Conservation (phyloP, 1,140 invertebrate species). For the Drosophila sucinea region DNA sequence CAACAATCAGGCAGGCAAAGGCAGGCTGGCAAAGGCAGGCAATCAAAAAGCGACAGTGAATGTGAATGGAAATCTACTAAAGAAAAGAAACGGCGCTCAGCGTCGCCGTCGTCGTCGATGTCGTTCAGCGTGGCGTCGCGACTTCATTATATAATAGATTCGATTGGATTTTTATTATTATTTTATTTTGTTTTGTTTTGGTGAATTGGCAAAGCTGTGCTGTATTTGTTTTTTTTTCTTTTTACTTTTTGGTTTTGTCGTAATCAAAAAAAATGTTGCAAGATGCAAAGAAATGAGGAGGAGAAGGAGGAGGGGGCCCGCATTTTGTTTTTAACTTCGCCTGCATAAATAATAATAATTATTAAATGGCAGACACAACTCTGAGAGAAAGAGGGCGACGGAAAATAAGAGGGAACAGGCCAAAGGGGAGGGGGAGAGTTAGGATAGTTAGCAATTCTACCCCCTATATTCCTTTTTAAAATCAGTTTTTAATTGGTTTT, state of each 20-base stretch:
- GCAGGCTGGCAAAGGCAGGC: conserved; percentile 30
- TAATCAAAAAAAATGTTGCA: conserved; percentile 35
- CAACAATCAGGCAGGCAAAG: conserved; percentile 6
- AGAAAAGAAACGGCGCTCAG: conserved; percentile 43
- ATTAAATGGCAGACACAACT: neutral
- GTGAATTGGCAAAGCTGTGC: conserved; percentile 56
- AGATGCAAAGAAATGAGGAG: conserved; percentile 12
- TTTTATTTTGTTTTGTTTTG: conserved; percentile 36
- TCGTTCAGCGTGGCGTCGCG: conserved; percentile 39
- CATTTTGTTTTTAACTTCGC: conserved; percentile 30
- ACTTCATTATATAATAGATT: conserved; percentile 80
- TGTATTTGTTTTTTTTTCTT: neutral
- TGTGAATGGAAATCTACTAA: conserved; percentile 81
- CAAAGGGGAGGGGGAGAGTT: no score
- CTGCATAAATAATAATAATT: conserved; percentile 23
- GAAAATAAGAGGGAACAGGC: neutral
- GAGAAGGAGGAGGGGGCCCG: neutral
- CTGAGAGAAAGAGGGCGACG: neutral
- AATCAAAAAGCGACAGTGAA: conserved; percentile 79
- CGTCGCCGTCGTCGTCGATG: neutral
- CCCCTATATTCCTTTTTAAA: no score
- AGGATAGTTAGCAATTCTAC: no score
- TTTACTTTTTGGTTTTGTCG: conserved; percentile 13
- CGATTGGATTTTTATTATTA: conserved; percentile 60
- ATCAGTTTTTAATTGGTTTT: no score